These are phyloP conservation scores for Synanceia verrucosa DNA, from an alignment of 2,797 vertebrate genomes.

Conservation along the genomic window DNA sequence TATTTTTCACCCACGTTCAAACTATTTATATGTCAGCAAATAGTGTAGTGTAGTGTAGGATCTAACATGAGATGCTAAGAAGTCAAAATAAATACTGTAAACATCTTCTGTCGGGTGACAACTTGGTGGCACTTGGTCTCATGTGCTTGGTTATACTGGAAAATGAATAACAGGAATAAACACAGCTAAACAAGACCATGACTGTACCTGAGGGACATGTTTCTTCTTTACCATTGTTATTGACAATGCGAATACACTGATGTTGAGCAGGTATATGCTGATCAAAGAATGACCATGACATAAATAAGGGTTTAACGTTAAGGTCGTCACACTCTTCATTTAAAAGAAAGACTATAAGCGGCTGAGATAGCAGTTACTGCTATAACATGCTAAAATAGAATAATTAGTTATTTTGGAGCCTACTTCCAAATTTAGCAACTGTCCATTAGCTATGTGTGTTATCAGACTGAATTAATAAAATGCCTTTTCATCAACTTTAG, in stretches of 20 bases:
- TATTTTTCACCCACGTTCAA: constrained; percentile 9
- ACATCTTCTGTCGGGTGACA: constrained; percentile 13
- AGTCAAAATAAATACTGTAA: constrained; percentile 1
- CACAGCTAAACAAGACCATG: not conserved
- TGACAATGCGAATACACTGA: not conserved
- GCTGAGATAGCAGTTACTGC: not conserved
- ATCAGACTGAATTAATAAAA: not conserved
- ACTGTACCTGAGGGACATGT: not conserved
- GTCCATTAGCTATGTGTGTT: not conserved
- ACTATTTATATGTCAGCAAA: constrained; percentile 28
- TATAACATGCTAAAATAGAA: not conserved
- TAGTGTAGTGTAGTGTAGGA: constrained; percentile 44
- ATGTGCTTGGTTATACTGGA: constrained; percentile 34
- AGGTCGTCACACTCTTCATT: not conserved
- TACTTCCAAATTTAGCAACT: not conserved
- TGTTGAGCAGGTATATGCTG: not conserved
- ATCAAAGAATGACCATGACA: not conserved
- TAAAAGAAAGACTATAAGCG: not conserved
- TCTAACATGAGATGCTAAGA: constrained; percentile 12
- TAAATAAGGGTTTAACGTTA: not conserved
- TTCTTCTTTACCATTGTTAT: not conserved
- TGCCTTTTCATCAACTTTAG: not conserved
- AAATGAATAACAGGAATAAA: constrained; percentile 54
- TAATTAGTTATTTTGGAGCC: not conserved
- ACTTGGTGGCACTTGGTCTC: constrained; percentile 37